These are phyloP conservation scores for Eleginops maclovinus DNA, from an alignment of 2,113 vertebrate genomes.

Conservation along the genomic window DNA sequence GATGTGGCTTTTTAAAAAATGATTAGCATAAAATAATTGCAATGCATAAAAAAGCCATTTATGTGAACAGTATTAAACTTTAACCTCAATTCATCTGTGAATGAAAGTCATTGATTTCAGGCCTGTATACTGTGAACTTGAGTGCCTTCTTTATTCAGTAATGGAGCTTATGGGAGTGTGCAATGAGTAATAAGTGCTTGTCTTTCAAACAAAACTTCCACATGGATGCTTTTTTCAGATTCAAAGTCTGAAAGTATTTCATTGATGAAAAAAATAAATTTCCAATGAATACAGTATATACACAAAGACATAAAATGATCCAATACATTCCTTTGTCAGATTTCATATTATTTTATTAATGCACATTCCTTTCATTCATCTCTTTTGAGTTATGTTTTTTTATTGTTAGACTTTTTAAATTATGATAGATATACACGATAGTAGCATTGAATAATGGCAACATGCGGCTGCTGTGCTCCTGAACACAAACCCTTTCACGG, in stretches of 20 bases:
- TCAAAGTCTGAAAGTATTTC: not conserved
- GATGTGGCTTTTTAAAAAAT: not conserved
- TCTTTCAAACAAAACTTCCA: conserved; percentile 22
- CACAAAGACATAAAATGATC: conserved; percentile 27
- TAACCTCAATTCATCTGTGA: conserved; percentile 5
- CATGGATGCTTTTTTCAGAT: conserved; percentile 14
- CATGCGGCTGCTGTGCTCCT: conserved; percentile 86
- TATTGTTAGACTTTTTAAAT: conserved; percentile 77
- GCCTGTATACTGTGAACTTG: conserved; percentile 27
- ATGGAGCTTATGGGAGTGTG: conserved; percentile 5
- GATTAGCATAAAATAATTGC: not conserved
- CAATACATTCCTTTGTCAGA: conserved; percentile 30
- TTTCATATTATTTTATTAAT: conserved; percentile 86
- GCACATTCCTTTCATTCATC: conserved; percentile 87
- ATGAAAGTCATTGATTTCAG: conserved; percentile 7
- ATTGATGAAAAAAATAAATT: not conserved
- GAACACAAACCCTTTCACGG: conserved; percentile 66
- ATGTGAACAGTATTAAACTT: conserved; percentile 3
- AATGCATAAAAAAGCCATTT: not conserved
- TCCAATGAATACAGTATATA: not conserved
- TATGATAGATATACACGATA: conserved; percentile 79
- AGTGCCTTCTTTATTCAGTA: conserved; percentile 18
- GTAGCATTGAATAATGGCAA: conserved; percentile 84
- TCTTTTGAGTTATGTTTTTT: conserved; percentile 80
- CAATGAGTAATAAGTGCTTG: conserved; percentile 47